Conservation (phyloP, 2,888 invertebrate genomes). For the Archaeoteleia sp. region DNA sequence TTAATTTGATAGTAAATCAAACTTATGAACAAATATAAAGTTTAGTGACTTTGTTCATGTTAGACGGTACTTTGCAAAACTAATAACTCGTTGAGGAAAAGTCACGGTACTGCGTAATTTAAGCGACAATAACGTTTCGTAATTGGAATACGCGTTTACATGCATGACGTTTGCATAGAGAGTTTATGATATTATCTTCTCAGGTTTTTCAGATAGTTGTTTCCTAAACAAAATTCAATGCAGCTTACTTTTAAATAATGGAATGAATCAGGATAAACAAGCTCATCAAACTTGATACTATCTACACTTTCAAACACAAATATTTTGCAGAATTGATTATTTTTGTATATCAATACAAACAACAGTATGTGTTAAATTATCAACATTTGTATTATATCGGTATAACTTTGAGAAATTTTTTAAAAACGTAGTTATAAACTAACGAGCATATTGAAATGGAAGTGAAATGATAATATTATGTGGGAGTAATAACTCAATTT, state of each 20-base stretch:
- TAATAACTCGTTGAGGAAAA: conserved; percentile 41
- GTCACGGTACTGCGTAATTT: conserved; percentile 38
- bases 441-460: neutral
- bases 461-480: neutral
- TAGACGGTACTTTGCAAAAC: conserved; percentile 24
- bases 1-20: conserved; percentile 34
- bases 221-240: conserved; percentile 30
- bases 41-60: conserved; percentile 35
- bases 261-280: conserved; percentile 6
- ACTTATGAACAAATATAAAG: conserved; percentile 24
- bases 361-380: too few relatives aligned
- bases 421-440: too few relatives aligned
- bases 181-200: conserved; percentile 35
- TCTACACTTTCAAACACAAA: too few relatives aligned
- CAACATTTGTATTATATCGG: too few relatives aligned
- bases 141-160: conserved; percentile 45
- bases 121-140: conserved; percentile 36
- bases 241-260: conserved; percentile 13
- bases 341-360: too few relatives aligned
- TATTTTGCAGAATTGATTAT: too few relatives aligned
- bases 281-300: neutral
- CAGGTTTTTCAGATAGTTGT: conserved; percentile 27
- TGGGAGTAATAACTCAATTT: conserved; percentile 11
- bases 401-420: too few relatives aligned
- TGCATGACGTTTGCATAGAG: conserved; percentile 37